Base-by-base conservation (phyloP, 2,888 invertebrate species). In the Fragum whitleyi region DNA sequence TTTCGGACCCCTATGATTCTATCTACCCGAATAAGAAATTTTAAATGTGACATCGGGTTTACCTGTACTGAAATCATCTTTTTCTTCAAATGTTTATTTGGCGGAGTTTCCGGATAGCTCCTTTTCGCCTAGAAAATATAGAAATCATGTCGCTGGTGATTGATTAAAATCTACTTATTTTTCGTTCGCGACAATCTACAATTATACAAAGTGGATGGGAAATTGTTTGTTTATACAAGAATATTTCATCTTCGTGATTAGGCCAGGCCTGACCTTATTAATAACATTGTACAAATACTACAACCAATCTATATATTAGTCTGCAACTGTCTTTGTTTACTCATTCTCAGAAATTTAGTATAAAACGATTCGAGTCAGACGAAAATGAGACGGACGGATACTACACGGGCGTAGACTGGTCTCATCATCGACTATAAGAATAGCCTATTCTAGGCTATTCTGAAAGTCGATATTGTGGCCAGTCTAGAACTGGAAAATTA, bases 161-260 rank as follows among this genome's bases (percentile, higher is more conserved):
- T 47, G 47, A 47, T 47, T 47, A 47, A 47, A 47, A 9, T 47
- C 47, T 47, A 47, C 47, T 47, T 47, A n/a, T 47, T 47, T 47
- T n/a, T 47, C 47, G 14, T 47, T 19, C 47, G n/a, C 47, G 47
- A 47, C 47, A 47, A 5, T n/a, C 47, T 47, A 47, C 47, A 47
- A 47, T 47, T 47, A 47, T 47, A 47, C 47, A 47, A 47, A 47
- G 47, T 47, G 47, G 47, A 47, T 47, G 14, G 16, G n/a, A 47
- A 47, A 47, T 16, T 47, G 47, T 47, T 47, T 47, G 47, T 47
- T 47, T 47, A 47, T 19, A 47, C 47, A 47, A 47, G 47, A 47
- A 47, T 47, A 47, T 47, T 47, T 47, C 47, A 47, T 47, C 47
- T 47, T 47, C 47, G 47, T 47, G 47, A 47, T 47, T 47, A 47